A percentile compares a stretch with the other conserved stretches of the same genome.
phyloP scores from a whole-genome alignment of 2,888 invertebrate genomes.

The Rhyacophila evoluta region DNA sequence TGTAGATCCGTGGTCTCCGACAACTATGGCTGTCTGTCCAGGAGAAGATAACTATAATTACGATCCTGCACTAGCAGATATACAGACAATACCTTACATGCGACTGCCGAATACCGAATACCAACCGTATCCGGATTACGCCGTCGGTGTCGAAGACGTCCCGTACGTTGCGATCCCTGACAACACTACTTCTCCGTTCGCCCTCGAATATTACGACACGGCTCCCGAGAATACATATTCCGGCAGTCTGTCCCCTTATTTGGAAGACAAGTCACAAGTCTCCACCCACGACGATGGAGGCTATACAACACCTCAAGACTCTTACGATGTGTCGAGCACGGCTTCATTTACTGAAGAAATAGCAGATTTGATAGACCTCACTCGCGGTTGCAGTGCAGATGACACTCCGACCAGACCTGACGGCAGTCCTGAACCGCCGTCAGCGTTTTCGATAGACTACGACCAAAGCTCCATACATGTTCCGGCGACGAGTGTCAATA shows the following conservation, averaged over 20 bases:
- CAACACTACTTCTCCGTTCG: slow-evolving; percentile 56
- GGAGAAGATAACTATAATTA: neutral
- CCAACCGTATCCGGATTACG: slow-evolving; percentile 63
- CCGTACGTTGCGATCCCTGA: slow-evolving; percentile 62
- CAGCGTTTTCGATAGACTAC: slow-evolving; percentile 51
- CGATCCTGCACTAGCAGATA: slow-evolving; percentile 55
- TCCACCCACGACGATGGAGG: slow-evolving; percentile 53
- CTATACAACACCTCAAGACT: slow-evolving; percentile 60
- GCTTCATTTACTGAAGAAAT: slow-evolving; percentile 45
- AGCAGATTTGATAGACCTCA: slow-evolving; percentile 48
- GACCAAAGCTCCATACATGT: slow-evolving; percentile 49
- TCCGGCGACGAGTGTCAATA: slow-evolving; percentile 45
- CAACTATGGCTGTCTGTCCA: slow-evolving; percentile 52
- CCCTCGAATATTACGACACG: slow-evolving; percentile 48
- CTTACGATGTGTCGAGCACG: slow-evolving; percentile 40
- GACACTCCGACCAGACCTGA: slow-evolving; percentile 40
- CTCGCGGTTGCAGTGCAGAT: slow-evolving; percentile 40
- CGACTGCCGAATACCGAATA: slow-evolving; percentile 58
- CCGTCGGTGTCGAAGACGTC: slow-evolving; percentile 62
- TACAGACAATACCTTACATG: slow-evolving; percentile 63
- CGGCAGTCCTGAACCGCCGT: slow-evolving; percentile 47
- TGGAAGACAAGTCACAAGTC: slow-evolving; percentile 47
- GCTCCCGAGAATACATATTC: slow-evolving; percentile 47
- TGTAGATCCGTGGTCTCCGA: slow-evolving; percentile 67
- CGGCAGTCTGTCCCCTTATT: slow-evolving; percentile 51